Evolutionary conservation across 2,113 vertebrate species (phyloP), one percentile per base, ranked within the genome.

Genomic region (Silurus glanis): DNA sequence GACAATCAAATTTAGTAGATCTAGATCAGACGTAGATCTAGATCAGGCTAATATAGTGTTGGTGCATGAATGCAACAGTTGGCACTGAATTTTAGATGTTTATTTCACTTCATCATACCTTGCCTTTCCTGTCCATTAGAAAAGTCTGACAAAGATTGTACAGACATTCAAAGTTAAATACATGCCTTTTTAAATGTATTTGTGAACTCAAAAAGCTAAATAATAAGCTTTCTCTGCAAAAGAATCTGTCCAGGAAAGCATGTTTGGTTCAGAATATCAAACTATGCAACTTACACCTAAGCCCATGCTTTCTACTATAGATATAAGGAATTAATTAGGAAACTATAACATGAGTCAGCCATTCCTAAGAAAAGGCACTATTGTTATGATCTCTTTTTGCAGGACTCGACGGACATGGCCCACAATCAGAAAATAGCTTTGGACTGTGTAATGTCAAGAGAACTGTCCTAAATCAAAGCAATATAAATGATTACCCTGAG

Each of bases 1-100:
- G 28, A 51, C 75, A 78, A 62, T 82, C 5, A n/a, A 25, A 61
- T 71, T 58, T 74, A 72, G 71, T 58, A 83, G 80, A 83, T 83
- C 19, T 79, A 72, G 47, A 14, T 78, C 64, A 85, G 80, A 72
- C 87, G 71, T 58, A 83, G 80, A 83, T 83, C 19, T 79, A 72
- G 47, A 14, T 78, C 64, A 85, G 71, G 74, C 56, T 76, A n/a
- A 64, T 76, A 83, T 72, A 28, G 37, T 71, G 9, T 81, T 76
- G 25, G 56, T 56, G 51, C 28, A 1, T 8, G 17, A 78, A 51
- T 62, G 72, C n/a, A 25, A 80, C 14, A 82, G 37, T 64, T 76
- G 45, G 37, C 1, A 66, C 28, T 81, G 3, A 53, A 9, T 58
- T 80, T 21, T 84, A 53, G 8, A 58, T n/a, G 2, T 55, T 19